Conservation (phyloP, 2,888 invertebrate species). For the Eupeodes luniger region DNA sequence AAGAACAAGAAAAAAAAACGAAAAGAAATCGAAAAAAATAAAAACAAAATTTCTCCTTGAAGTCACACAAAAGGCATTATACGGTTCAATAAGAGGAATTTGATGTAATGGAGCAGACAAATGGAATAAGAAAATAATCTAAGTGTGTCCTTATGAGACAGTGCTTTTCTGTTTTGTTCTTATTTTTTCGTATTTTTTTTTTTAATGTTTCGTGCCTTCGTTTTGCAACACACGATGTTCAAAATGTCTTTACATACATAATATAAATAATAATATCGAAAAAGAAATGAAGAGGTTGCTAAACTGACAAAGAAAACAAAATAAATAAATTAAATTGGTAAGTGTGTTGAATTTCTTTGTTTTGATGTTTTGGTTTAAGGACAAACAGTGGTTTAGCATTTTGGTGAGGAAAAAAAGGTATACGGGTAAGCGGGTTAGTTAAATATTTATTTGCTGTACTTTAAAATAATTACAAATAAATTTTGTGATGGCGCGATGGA, state of each 20-base stretch:
- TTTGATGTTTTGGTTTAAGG: too few species aligned
- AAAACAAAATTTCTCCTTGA: constrained; percentile 22
- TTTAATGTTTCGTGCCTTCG: not conserved
- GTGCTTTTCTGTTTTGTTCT: not conserved
- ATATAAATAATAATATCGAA: not conserved
- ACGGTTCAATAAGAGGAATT: constrained; percentile 41
- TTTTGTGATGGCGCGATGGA: too few species aligned
- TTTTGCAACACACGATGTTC: not conserved
- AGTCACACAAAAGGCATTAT: constrained; percentile 37
- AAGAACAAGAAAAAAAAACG: not conserved
- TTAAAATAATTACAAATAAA: too few species aligned
- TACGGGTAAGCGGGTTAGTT: too few species aligned
- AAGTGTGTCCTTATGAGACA: constrained; percentile 31
- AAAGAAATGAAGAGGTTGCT: not conserved
- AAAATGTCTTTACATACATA: not conserved
- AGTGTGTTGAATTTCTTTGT: too few species aligned
- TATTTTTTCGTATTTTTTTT: not conserved
- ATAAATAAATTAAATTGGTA: not conserved
- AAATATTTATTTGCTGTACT: too few species aligned
- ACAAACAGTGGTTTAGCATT: too few species aligned
- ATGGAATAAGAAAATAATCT: constrained; percentile 37
- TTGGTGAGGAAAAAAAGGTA: too few species aligned
- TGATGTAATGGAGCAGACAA: constrained; percentile 22
- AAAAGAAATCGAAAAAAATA: not conserved
- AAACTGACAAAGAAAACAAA: not conserved